A percentile compares a stretch with the other conserved stretches of the same genome.
Conservation (phyloP, 2,797 vertebrate genomes). For the Hirundo rustica region DNA sequence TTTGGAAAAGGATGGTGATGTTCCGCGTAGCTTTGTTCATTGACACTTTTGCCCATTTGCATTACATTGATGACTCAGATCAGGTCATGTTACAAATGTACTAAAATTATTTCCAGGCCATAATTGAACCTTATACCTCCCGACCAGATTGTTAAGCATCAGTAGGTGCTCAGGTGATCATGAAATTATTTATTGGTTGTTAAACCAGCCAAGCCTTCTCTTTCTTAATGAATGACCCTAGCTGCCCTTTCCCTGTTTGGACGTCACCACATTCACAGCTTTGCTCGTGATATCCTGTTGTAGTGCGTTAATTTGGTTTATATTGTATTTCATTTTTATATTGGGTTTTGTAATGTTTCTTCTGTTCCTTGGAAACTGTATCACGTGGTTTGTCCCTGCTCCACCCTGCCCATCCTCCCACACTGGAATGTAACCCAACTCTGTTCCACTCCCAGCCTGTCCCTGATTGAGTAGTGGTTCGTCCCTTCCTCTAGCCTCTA, state of each 20-base stretch:
- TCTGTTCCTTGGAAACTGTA: too few relatives aligned
- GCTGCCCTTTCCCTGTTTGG: not conserved
- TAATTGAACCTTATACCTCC: constrained; percentile 1
- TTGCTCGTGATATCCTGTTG: not conserved
- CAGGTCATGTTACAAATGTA: not conserved
- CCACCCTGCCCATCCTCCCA: too few relatives aligned
- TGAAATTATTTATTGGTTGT: not conserved
- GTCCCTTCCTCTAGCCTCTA: too few relatives aligned
- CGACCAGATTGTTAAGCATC: not conserved
- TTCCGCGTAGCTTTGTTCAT: not conserved
- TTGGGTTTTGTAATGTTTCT: too few relatives aligned
- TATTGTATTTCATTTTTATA: too few relatives aligned
- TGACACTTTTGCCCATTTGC: not conserved
- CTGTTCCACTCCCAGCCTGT: too few relatives aligned
- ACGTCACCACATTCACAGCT: not conserved
- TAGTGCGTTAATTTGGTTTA: too few relatives aligned
- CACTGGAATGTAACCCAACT: too few relatives aligned
- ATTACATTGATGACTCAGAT: not conserved
- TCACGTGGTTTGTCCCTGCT: too few relatives aligned
- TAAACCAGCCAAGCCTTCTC: not conserved
- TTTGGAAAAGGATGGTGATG: not conserved
- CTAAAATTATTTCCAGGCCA: constrained; percentile 20
- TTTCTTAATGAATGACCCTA: not conserved
- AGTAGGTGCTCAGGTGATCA: not conserved
- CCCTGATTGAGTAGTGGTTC: too few relatives aligned